Conservation (phyloP, 2,797 vertebrate species). For the Acrossocheilus fasciatus region DNA sequence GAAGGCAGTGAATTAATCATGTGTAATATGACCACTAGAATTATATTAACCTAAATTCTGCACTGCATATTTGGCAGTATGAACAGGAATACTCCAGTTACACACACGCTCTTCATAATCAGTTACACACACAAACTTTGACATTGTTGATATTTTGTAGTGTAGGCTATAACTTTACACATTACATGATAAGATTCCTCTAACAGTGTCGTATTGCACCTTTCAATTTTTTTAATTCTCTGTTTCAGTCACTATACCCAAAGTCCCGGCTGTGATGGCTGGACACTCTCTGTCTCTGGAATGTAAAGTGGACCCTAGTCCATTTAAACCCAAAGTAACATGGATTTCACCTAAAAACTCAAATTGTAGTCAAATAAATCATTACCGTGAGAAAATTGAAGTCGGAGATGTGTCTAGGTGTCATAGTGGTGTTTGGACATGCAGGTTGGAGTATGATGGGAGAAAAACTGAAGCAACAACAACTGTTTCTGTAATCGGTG, state of each 20-base stretch:
- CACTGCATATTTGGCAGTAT: background rate
- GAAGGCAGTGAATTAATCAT: background rate
- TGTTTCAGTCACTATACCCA: slow-evolving; percentile 39
- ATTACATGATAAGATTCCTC: background rate
- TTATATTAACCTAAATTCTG: background rate
- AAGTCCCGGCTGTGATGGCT: background rate
- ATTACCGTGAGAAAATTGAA: too few relatives aligned
- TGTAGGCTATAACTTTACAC: background rate
- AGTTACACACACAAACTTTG: background rate
- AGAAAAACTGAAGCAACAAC: background rate
- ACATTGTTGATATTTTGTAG: background rate
- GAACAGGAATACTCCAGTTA: background rate
- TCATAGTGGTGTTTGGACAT: slow-evolving; percentile 70
- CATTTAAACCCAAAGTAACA: accelerated
- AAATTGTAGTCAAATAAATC: too few relatives aligned
- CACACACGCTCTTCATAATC: background rate
- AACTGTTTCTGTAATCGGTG: slow-evolving; percentile 69
- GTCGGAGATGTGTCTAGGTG: accelerated
- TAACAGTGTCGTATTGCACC: background rate
- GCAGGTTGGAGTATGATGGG: background rate
- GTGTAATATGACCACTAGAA: background rate
- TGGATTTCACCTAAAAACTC: slow-evolving; percentile 49
- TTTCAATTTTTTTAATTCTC: background rate
- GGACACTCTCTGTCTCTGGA: slow-evolving; percentile 40
- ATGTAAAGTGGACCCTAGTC: background rate